Base-by-base conservation (phyloP, 2,888 invertebrate species). In the Mesoligia furuncula region DNA sequence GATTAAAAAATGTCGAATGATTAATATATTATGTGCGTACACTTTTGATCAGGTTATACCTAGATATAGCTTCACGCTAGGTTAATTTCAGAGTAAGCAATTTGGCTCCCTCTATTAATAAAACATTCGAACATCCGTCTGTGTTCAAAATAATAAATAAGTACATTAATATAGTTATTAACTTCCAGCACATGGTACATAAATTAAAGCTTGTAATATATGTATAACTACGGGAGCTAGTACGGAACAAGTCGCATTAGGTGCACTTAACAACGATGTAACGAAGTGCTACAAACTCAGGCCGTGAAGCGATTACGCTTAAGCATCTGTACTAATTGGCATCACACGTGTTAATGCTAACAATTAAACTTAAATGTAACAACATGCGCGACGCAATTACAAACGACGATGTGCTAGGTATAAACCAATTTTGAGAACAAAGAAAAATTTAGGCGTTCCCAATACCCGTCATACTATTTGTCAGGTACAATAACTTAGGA, bases 271-370 rank as follows among this genome's bases (percentile, higher is more conserved):
- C 87, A 82, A 81, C 84, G 79, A 73, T 80, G 84, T 85, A 83
- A 81, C 83, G 72, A 85, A 86, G 85, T 83, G 78, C 79, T 81
- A 83, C 84, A 89, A 85, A 85, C 82, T 88, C 84, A 84, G 72
- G 73, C 76, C 75, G 83, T 84, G 79, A 83, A 86, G 85, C 89
- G 88, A 89, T 90, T 90, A 90, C 85, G 87, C 86, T 84, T 88
- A 84, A 83, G 85, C 83, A 83, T 88, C 86, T 75, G 80, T 89
- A 82, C 90, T 87, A 88, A 88, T 89, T 85, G 90, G 90, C 90
- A 90, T 90, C 88, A 89, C 85, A 90, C 87, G 90, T 91, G 92
- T 89, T 90, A 90, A 92, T 92, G 89, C 89, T 87, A 90, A 89
- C 87, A 90, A 86, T 89, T 90, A 86, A 83, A 89, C 83, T 75